Percentiles rank a stretch among this genome's conserved stretches.
These are phyloP conservation scores for Electrona antarctica DNA, from an alignment of 2,113 vertebrate species.

Conservation along the genomic window DNA sequence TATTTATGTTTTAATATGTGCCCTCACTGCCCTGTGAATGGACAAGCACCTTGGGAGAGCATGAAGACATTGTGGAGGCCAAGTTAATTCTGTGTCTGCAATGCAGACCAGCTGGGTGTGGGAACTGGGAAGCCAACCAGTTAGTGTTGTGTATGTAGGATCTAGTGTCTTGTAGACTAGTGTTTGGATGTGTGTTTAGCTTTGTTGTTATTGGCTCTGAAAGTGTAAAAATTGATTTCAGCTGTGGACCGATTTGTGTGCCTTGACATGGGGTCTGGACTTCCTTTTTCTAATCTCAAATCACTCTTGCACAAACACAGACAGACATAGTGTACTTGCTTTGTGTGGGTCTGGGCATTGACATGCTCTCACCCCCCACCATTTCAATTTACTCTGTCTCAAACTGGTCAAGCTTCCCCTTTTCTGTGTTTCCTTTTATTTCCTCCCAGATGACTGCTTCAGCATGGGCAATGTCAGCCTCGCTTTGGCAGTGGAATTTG, in stretches of 20 bases:
- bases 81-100: slow-evolving; percentile 58
- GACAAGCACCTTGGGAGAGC: slow-evolving; percentile 68
- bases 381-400: slow-evolving; percentile 62
- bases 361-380: slow-evolving; percentile 24
- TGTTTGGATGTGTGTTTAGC: slow-evolving; percentile 36
- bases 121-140: slow-evolving; percentile 19
- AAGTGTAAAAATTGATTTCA: slow-evolving; percentile 4
- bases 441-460: slow-evolving; percentile 60
- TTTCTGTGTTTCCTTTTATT: slow-evolving; percentile 54
- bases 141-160: slow-evolving; percentile 22
- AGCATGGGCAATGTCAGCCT: slow-evolving; percentile 67
- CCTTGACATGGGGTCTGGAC: slow-evolving; percentile 41
- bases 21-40: slow-evolving; percentile 66
- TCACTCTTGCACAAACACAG: slow-evolving; percentile 25
- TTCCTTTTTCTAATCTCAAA: slow-evolving; percentile 38
- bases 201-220: slow-evolving; percentile 47
- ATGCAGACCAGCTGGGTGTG: slow-evolving; percentile 22
- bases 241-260: slow-evolving; percentile 23
- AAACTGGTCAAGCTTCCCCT: slow-evolving; percentile 44
- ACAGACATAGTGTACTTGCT: background rate
- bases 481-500: slow-evolving; percentile 55
- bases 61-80: slow-evolving; percentile 51
- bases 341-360: slow-evolving; percentile 12
- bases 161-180: background rate
- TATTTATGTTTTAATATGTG: slow-evolving; percentile 81